Evolutionary conservation across 2,113 vertebrate species (phyloP), one percentile per base, ranked within the genome.

Genomic region (Oryzias curvinotus): DNA sequence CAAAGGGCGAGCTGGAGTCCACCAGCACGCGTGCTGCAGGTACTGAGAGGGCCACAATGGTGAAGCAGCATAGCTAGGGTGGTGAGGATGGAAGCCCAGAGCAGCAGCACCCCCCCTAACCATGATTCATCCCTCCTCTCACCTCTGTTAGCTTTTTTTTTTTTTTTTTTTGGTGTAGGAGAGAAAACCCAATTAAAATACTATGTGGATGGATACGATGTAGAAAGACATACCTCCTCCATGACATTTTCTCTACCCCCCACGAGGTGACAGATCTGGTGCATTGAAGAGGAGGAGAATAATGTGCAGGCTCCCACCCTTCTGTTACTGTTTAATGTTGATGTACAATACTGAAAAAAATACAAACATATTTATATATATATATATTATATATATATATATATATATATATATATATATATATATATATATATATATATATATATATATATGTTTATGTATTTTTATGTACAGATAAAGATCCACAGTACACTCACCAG

Each of bases 171-270:
- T 10, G 46, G 58, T 0, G 5, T 60, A 74, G 58, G 57, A 75
- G 75, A 78, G 60, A 74, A 71, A 82, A 65, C 74, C 85, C 90
- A 91, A 92, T 92, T 92, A 92, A 92, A 91, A 92, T 93, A 90
- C 87, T 89, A 69, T 66, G 76, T 85, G 85, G 85, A 87, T 85
- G 87, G 92, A 92, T 89, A 88, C 90, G 68, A 72, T 81, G 78
- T 89, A 86, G 87, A 87, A 83, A 91, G 88, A 85, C 82, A 89
- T 89, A 86, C 80, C 83, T 86, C 80, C 80, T 85, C 71, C 71
- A 60, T 89, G 88, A 87, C 89, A 88, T 83, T 73, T 82, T 65
- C 81, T 68, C 82, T 77, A 79, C 83, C 82, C 86, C 86, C 87
- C 58, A 49, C 63, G 70, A 63, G 57, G 86, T 88, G 87, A 88